Percentiles rank a stretch among this genome's conserved stretches.
phyloP scores from a whole-genome alignment of 2,113 vertebrate genomes.

The Verasper variegatus region DNA sequence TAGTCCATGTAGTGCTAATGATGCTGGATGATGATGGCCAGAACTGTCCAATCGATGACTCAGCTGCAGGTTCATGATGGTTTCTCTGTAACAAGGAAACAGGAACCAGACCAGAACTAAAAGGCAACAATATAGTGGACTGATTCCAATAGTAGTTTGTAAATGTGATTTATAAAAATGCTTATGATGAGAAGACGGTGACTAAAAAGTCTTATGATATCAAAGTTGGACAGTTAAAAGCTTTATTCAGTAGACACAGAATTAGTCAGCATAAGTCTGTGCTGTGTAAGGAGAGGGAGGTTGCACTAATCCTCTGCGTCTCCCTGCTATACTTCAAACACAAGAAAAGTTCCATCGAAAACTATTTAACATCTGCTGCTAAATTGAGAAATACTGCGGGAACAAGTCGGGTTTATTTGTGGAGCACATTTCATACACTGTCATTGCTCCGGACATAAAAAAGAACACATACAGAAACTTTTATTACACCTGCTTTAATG shows the following conservation, averaged over 20 bases:
- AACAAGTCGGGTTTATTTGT: slow-evolving; percentile 27
- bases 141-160: background rate
- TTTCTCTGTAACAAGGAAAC: background rate
- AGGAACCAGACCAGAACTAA: background rate
- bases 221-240: background rate
- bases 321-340: slow-evolving; percentile 23
- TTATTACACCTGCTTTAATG: slow-evolving; percentile 49
- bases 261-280: slow-evolving; percentile 14
- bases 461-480: slow-evolving; percentile 20
- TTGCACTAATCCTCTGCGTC: slow-evolving; percentile 27
- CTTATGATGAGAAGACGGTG: background rate
- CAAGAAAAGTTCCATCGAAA: slow-evolving; percentile 30
- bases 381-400: slow-evolving; percentile 7
- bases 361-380: slow-evolving; percentile 48
- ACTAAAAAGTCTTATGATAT: background rate
- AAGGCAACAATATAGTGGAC: background rate
- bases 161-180: slow-evolving; percentile 19
- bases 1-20: background rate
- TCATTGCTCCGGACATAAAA: slow-evolving; percentile 5
- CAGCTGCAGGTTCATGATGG: too few species aligned
- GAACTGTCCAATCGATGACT: background rate
- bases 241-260: slow-evolving; percentile 13
- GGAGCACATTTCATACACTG: slow-evolving; percentile 2
- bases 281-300: slow-evolving; percentile 12
- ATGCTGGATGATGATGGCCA: background rate